phyloP scores from a whole-genome alignment of 2,113 vertebrate genomes.

The Syngnathus floridae region DNA sequence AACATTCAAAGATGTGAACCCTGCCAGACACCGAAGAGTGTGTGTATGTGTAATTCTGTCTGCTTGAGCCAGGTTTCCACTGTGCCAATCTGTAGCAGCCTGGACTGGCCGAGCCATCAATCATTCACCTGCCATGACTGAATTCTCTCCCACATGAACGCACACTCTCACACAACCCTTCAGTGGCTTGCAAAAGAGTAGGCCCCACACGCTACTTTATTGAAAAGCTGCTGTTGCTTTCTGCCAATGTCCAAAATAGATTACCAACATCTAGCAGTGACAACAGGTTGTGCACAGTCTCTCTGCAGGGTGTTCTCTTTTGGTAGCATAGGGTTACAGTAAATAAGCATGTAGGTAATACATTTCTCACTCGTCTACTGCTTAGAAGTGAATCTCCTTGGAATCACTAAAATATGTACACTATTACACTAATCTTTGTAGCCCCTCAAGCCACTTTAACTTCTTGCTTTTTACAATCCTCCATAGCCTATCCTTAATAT shows the following conservation, averaged over 20 bases:
- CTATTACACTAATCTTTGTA: not conserved
- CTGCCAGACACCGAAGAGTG: not conserved
- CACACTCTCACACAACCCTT: not conserved
- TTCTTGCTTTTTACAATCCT: no score
- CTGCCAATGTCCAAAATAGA: not conserved
- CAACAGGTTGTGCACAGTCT: not conserved
- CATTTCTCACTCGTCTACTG: not conserved
- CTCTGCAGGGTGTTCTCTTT: not conserved
- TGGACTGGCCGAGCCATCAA: not conserved
- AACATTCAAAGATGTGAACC: not conserved
- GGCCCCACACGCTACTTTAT: slow-evolving; percentile 4
- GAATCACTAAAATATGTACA: not conserved
- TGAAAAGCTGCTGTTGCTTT: slow-evolving; percentile 1
- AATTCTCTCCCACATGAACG: not conserved
- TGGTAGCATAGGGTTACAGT: not conserved
- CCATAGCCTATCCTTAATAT: not conserved
- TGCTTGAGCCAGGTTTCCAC: not conserved
- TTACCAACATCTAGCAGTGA: not conserved
- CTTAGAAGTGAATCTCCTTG: not conserved
- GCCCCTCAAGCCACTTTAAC: no score
- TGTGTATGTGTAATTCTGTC: not conserved
- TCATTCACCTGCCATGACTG: not conserved
- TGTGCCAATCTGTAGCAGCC: not conserved
- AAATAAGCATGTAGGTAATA: not conserved
- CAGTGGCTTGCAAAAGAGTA: not conserved